Conservation (phyloP, 2,113 vertebrate species). For the Anolis carolinensis region DNA sequence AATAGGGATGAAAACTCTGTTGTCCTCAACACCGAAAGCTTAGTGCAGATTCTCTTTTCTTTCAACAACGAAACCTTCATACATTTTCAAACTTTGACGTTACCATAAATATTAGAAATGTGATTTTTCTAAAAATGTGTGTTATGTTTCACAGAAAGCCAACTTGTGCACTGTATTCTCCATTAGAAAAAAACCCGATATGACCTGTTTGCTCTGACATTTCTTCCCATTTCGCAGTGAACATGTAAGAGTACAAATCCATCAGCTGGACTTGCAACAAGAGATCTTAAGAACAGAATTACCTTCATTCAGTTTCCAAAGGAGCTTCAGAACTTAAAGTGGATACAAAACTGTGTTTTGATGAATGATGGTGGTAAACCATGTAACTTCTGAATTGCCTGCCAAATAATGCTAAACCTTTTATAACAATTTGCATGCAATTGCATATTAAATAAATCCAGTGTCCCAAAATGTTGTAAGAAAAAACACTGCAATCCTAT, state of each 20-base stretch:
- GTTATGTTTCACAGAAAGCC: not conserved
- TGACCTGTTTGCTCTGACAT: not conserved
- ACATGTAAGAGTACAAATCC: not conserved
- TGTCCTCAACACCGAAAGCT: not conserved
- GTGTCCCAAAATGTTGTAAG: not conserved
- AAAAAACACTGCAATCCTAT: not conserved
- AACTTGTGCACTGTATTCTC: not conserved
- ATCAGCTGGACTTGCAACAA: not conserved
- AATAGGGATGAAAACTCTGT: not conserved
- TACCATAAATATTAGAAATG: not conserved
- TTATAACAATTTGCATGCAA: not conserved
- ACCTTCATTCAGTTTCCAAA: constrained; percentile 1
- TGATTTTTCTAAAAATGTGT: not conserved
- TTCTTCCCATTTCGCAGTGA: not conserved
- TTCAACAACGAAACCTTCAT: not conserved
- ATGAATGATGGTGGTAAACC: not conserved
- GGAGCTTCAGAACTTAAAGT: not conserved
- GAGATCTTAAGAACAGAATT: not conserved
- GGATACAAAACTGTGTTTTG: not conserved
- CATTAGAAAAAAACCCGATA: not conserved
- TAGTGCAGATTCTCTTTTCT: not conserved
- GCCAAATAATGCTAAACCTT: not conserved
- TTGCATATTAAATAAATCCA: not conserved
- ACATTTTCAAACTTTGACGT: not conserved
- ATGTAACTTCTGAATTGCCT: constrained; percentile 27